Base-by-base conservation (phyloP, 2,888 invertebrate species). In the Lacanobia wlatinum region DNA sequence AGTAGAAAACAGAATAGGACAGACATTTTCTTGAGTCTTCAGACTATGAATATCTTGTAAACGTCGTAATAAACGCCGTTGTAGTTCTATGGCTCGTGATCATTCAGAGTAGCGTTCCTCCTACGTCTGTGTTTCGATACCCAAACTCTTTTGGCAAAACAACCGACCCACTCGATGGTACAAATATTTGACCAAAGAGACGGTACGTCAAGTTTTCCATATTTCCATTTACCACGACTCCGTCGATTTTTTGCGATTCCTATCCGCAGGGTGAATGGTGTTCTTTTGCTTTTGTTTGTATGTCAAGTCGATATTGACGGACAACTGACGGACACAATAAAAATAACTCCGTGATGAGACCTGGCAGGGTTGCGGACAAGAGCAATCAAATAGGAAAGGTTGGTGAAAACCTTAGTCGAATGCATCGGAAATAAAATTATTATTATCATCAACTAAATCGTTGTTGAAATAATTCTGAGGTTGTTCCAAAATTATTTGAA, bases 291-390 rank as follows among this genome's bases (percentile, higher is more conserved):
- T 85, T 84, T 84, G 56, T 84, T 85, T 70, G 55, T 55, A 69
- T 75, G 86, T 76, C 87, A 79, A 80, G 79, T 82, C 71, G 87
- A 86, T 89, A 89, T 89, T 88, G 90, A 86, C 70, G 85, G 90
- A 88, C 87, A 85, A 76, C 53, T 72, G 86, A 75, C 79, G 75
- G n/a, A 71, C 52, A 70, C 60, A 81, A 80, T 65, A 75, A 70
- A 72, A 73, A 65, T 70, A 60, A 58, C 62, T 67, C 50, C 18
- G 53, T 48, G 34, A 38, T 21, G 38, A 46, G 23, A 38, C 38
- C 59, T 55, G 56, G 18, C 56, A 56, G 18, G 52, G 40, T 16
- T 67, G 82, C 46, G 78, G 78, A 71, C 65, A 82, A 63, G 53
- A 14, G 21, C 10, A 0, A n/a, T 28, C 48, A 34, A 50, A 64